Percentiles rank a stretch among this genome's conserved stretches.
Conservation (phyloP, 2,888 invertebrate genomes). For the Brachynemurus nebulosus region DNA sequence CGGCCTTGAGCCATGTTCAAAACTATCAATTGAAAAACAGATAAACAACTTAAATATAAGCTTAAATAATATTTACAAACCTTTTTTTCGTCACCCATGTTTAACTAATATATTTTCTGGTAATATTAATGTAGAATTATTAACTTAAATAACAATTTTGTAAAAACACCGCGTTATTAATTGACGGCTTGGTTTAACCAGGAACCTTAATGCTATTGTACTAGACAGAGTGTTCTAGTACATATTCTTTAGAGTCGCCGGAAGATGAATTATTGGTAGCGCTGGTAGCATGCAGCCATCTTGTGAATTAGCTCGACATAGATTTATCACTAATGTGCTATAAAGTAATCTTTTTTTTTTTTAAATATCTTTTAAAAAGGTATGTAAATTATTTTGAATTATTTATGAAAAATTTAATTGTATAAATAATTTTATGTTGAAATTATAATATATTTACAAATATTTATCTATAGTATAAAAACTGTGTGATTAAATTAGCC, state of each 20-base stretch:
- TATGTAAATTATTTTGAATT: too few species aligned
- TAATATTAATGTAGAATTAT: neutral
- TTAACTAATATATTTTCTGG: neutral
- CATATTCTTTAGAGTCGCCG: too few species aligned
- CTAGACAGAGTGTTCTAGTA: neutral
- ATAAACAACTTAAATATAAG: neutral
- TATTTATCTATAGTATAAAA: too few species aligned
- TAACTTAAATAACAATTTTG: neutral
- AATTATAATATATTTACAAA: too few species aligned
- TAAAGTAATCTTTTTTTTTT: too few species aligned
- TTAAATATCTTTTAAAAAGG: too few species aligned
- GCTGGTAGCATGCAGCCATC: too few species aligned
- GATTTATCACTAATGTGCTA: too few species aligned
- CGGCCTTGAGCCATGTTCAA: slow-evolving; percentile 8
- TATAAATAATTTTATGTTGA: too few species aligned
- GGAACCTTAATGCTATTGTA: neutral
- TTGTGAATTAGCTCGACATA: neutral
- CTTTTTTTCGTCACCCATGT: slow-evolving; percentile 25
- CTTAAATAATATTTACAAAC: slow-evolving; percentile 14
- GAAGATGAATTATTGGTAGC: too few species aligned
- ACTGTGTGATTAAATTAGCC: too few species aligned
- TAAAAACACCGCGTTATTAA: neutral
- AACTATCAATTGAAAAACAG: neutral
- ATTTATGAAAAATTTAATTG: too few species aligned
- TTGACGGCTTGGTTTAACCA: slow-evolving; percentile 1